Evolutionary conservation across 1,140 invertebrate species (phyloP), one percentile per base, ranked within the genome.

Genomic region (Zaprionus davidi): DNA sequence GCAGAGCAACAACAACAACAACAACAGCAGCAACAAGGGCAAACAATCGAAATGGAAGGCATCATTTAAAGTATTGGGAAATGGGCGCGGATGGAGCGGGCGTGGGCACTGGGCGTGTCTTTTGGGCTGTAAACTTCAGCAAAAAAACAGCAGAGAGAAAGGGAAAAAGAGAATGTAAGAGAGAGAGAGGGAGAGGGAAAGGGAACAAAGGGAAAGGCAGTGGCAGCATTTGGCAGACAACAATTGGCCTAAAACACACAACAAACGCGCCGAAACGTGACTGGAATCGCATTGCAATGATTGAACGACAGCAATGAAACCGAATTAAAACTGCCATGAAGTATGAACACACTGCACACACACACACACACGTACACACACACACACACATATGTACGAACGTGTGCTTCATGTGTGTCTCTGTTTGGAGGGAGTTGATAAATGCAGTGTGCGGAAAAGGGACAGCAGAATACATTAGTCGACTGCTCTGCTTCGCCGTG

Each of bases 301-400:
- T 87, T 87, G 80, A 87, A 87, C 71, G 66, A 71, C 76, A 70
- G 67, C 65, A 75, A 78, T 68, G 79, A 87, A 82, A 86, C 72
- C 71, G 80, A 88, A 88, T 83, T 80, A 88, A 83, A 83, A 78
- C 66, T 74, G 78, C 56, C 76, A 87, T 87, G 76, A 86, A 87
- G 79, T 82, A 80, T 87, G 79, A 51, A 58, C 71, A 58, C 31
- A 55, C 46, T 62, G 38, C 4, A 17, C 59, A 59, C 11, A 44
- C 22, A 9, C n/a, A 4, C 15, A 4, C 5, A 28, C 17, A 12
- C 26, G 4, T 38, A 65, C 24, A 26, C 24, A 26, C 4, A 7
- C 28, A 28, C 7, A 28, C 75, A 26, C 12, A 49, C 17, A 11
- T 31, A 7, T 65, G 4, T 56, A 15, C 3, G 34, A 41, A 17